Percentiles rank a stretch among this genome's conserved stretches.
These are phyloP conservation scores for Procambarus virginalis DNA, from an alignment of 1,140 invertebrate genomes.

Conservation along the genomic window DNA sequence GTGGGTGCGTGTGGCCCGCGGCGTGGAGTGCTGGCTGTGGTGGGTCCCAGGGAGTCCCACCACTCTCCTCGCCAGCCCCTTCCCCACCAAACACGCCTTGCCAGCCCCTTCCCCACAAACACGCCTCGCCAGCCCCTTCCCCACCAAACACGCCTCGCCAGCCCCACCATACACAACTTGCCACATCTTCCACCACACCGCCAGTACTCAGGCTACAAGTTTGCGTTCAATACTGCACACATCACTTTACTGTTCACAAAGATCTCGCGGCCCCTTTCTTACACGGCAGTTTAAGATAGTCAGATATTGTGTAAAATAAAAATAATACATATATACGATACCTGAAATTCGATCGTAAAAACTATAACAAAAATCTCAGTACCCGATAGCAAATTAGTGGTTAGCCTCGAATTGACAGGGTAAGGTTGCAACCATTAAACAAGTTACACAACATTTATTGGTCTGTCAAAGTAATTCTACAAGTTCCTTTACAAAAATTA, in stretches of 20 bases:
- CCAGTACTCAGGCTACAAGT: background rate
- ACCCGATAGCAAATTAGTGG: background rate
- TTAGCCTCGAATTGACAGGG: background rate
- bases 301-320: no score
- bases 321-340: no score
- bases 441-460: background rate
- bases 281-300: no score
- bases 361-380: no score
- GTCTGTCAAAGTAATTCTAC: no score
- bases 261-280: background rate
- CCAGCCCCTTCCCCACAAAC: no score
- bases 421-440: background rate
- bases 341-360: no score
- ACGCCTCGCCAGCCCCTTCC: no score
- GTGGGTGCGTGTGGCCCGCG: background rate
- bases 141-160: background rate
- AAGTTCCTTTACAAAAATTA: no score
- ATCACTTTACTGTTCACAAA: background rate
- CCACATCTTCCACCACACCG: conserved; percentile 12
- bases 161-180: no score
- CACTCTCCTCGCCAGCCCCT: background rate
- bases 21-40: conserved; percentile 27
- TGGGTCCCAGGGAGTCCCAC: conserved; percentile 40
- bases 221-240: conserved; percentile 13
- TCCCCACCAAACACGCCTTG: no score